Base-by-base conservation (phyloP, 2,888 invertebrate species). In the Subacronicta megacephala region DNA sequence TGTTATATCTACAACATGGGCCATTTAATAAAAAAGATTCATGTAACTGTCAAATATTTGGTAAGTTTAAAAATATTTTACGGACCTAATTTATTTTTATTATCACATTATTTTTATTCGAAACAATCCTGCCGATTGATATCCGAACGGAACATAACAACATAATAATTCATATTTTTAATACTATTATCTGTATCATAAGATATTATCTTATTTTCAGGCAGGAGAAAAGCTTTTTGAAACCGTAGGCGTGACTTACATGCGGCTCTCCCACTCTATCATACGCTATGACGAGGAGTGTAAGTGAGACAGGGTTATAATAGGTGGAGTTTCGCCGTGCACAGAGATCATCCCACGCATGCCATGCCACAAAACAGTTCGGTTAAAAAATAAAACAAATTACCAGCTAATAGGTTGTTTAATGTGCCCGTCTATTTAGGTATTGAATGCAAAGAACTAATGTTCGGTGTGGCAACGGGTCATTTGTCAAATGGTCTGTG, bases 381-480 rank as follows among this genome's bases (percentile, higher is more conserved):
- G 61, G 72, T 75, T 78, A 80, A 78, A 82, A 85, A 83, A 80
- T 78, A 83, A 80, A 80, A 86, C 81, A 83, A 84, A 87, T 85
- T 74, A 80, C 69, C 68, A 77, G 80, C 62, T 86, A 83, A 85
- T 82, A 82, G 81, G 59, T 80, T 78, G 80, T 80, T 77, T 79
- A 81, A 83, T 81, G 78, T 77, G 75, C 62, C 63, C 62, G 52
- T 75, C 75, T 75, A 75, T 75, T 77, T 72, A 58, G 35, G 75
- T 75, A 77, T 72, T 69, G 63, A 74, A 72, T 77, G 75, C 75
- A 59, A 68, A 62, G 68, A 53, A 74, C 71, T 71, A 74, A 75
- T 71, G 62, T 47, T 55, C 42, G 43, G 52, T 71, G 61, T 42
- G 46, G 63, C 53, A 55, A 46, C 59, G 18, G 59, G 45, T 60